These are phyloP conservation scores for Drosophila varians DNA, from an alignment of 1,140 invertebrate genomes.

Conservation along the genomic window DNA sequence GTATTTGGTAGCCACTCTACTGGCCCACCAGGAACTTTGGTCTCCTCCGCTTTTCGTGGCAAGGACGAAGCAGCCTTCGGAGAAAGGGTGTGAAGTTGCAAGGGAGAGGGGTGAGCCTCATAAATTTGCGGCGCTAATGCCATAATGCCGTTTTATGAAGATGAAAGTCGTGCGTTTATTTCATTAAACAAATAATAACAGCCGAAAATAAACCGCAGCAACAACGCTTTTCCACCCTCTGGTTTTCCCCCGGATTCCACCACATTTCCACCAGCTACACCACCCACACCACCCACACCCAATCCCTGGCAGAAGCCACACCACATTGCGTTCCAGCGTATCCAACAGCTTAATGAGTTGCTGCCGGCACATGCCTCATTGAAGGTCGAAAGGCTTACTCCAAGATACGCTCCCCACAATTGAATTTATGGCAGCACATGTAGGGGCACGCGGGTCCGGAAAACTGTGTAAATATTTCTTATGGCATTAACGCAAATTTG, in stretches of 20 bases:
- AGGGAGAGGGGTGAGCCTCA: slow-evolving; percentile 39
- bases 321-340: slow-evolving; percentile 17
- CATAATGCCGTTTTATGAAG: slow-evolving; percentile 81
- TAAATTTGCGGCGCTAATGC: slow-evolving; percentile 79
- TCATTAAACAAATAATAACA: slow-evolving; percentile 82
- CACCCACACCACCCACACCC: not conserved
- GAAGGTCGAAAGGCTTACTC: slow-evolving; percentile 78
- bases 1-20: not conserved
- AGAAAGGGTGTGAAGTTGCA: slow-evolving; percentile 15
- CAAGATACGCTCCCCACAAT: slow-evolving; percentile 49
- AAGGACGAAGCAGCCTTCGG: not conserved
- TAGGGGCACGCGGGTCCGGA: not conserved
- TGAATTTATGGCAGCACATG: slow-evolving; percentile 77
- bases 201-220: slow-evolving; percentile 74
- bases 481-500: slow-evolving; percentile 78
- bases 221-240: slow-evolving; percentile 15
- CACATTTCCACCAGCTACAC: not conserved
- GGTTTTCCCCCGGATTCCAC: not conserved
- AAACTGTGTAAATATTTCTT: slow-evolving; percentile 70
- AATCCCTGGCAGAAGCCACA: not conserved
- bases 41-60: slow-evolving; percentile 11
- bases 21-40: not conserved
- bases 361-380: slow-evolving; percentile 76
- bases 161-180: slow-evolving; percentile 82
- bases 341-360: slow-evolving; percentile 71